These are phyloP conservation scores for Riparia riparia DNA, from an alignment of 2,113 vertebrate genomes.

Conservation along the genomic window DNA sequence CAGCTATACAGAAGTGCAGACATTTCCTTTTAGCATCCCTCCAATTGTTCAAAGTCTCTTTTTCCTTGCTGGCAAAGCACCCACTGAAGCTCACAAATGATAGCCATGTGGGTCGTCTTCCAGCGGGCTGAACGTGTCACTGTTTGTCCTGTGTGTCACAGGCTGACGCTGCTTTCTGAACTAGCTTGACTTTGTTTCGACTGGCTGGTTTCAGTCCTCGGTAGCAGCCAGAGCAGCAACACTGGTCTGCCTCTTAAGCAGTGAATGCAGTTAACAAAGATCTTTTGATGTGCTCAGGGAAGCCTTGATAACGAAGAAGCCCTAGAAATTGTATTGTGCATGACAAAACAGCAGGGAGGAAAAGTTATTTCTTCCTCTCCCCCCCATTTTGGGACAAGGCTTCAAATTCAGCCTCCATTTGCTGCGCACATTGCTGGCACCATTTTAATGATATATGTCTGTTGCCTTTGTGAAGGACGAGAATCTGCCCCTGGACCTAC, in stretches of 20 bases:
- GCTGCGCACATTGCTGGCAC: not conserved
- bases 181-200: not conserved
- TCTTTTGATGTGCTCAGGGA: not conserved
- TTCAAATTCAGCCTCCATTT: not conserved
- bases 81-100: not conserved
- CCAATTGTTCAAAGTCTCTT: not conserved
- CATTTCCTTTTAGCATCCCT: conserved; percentile 28
- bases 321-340: not conserved
- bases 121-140: not conserved
- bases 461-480: not conserved
- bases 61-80: not conserved
- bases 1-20: conserved; percentile 11
- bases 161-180: not conserved
- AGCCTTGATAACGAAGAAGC: not conserved
- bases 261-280: not conserved
- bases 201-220: not conserved
- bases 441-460: not conserved
- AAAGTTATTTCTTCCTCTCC: not conserved
- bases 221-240: not conserved
- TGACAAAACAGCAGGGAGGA: not conserved
- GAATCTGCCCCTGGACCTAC: not conserved
- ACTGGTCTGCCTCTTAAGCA: not conserved
- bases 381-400: not conserved
- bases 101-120: not conserved
- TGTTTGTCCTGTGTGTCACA: not conserved